These are phyloP conservation scores for Patiria pectinifera DNA, from an alignment of 53 echinoderm and acorn worm genomes.

Conservation along the genomic window DNA sequence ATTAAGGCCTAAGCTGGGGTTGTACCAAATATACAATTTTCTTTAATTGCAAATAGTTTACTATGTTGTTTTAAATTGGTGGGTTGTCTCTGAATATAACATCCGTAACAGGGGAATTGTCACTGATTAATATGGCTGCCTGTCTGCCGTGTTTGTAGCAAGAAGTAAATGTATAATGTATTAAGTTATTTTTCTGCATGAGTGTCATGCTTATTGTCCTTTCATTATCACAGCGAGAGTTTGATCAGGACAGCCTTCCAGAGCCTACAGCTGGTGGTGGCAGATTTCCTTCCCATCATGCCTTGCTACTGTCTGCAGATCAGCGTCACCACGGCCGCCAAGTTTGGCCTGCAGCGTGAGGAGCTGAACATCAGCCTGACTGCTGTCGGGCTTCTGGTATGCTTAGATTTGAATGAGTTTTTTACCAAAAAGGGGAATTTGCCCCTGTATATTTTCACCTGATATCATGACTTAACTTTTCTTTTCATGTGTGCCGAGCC, in stretches of 20 bases:
- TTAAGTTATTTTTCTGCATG: neutral
- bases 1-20: too few relatives aligned
- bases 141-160: too few relatives aligned
- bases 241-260: conserved; percentile 92
- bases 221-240: conserved; percentile 67
- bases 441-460: too few relatives aligned
- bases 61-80: too few relatives aligned
- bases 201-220: neutral
- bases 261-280: conserved; percentile 94
- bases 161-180: too few relatives aligned
- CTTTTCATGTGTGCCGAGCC: too few relatives aligned
- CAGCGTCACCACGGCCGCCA: conserved; percentile 88
- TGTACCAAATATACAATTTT: too few relatives aligned
- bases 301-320: conserved; percentile 93
- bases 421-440: neutral
- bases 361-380: conserved; percentile 98
- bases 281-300: conserved; percentile 97
- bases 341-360: conserved; percentile 97
- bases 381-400: conserved; percentile 93
- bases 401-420: neutral
- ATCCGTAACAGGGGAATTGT: too few relatives aligned
- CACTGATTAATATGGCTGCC: too few relatives aligned
- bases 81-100: too few relatives aligned
- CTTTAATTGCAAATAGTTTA: too few relatives aligned
- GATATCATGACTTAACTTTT: too few relatives aligned